phyloP scores from a whole-genome alignment of 2,888 invertebrate species.

The Choristoneura rosaceana region DNA sequence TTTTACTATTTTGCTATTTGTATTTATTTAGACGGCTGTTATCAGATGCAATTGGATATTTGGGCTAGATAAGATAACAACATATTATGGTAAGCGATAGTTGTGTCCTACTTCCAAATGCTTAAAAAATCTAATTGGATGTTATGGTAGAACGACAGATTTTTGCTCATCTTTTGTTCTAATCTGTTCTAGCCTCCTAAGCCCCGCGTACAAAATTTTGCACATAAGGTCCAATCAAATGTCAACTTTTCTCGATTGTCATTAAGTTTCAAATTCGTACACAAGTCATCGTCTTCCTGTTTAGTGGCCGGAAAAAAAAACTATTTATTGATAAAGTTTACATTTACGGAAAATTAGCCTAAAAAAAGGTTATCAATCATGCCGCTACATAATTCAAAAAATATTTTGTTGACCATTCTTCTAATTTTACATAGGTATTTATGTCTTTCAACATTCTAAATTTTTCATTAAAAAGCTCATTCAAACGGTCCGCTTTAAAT shows the following conservation, averaged over 20 bases:
- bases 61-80: constrained; percentile 53
- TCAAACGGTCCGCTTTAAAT: too few species aligned
- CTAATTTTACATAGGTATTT: too few species aligned
- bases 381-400: too few species aligned
- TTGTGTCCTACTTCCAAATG: constrained; percentile 17
- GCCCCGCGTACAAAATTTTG: too few species aligned
- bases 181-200: too few species aligned
- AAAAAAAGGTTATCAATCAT: too few species aligned
- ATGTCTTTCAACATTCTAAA: too few species aligned
- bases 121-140: background rate
- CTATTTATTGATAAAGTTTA: background rate
- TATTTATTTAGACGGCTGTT: constrained; percentile 17
- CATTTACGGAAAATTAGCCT: background rate
- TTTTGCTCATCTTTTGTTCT: background rate
- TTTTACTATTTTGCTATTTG: constrained; percentile 7
- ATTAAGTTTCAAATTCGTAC: background rate
- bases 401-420: too few species aligned
- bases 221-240: too few species aligned
- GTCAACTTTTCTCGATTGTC: too few species aligned
- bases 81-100: constrained; percentile 8
- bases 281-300: background rate
- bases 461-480: too few species aligned
- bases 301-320: background rate
- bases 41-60: constrained; percentile 52
- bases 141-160: background rate